Base-by-base conservation (phyloP, 1,140 invertebrate species). In the Nomia melanderi region DNA sequence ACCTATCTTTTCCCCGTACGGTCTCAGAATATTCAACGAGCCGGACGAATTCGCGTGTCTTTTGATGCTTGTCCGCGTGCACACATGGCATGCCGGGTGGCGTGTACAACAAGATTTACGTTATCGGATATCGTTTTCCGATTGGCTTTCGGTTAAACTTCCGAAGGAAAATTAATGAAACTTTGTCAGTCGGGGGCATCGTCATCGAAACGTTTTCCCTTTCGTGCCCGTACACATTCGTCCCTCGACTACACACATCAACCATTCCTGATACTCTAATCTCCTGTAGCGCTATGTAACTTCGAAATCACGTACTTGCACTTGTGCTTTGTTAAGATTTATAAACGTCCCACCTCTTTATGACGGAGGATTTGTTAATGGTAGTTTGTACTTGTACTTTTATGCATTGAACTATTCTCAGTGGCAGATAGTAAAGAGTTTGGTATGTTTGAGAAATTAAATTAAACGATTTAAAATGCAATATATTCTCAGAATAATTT, bases 91-190 rank as follows among this genome's bases (percentile, higher is more conserved):
- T 47, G 74, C 57, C 50, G 56, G 56, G 5, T 76, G 47, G 62
- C 71, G 62, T 70, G 54, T 59, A 79, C 60, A 63, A 70, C 66
- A 87, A 84, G 76, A 85, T 88, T 89, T 87, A 88, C 78, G 79
- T 86, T 89, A 89, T 88, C 83, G 87, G 84, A 88, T 88, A 88
- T 89, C 84, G 88, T 88, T 89, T 89, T 87, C 79, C 88, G 85
- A 88, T 88, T 87, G 84, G 76, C 77, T 72, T 77, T 82, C 74
- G 67, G 78, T 77, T 87, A 82, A 86, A 84, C 84, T 83, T 73
- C 53, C 81, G 71, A 83, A n/a, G 80, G 81, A 81, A 62, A 81
- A 85, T 78, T 90, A 88, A 89, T 84, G 82, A 78, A 82, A 85
- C 84, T 84, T 87, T 83, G 78, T 80, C 85, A 72, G 81, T 81